phyloP scores from a whole-genome alignment of 2,888 invertebrate genomes.

The Xanthostigma xanthostigma region DNA sequence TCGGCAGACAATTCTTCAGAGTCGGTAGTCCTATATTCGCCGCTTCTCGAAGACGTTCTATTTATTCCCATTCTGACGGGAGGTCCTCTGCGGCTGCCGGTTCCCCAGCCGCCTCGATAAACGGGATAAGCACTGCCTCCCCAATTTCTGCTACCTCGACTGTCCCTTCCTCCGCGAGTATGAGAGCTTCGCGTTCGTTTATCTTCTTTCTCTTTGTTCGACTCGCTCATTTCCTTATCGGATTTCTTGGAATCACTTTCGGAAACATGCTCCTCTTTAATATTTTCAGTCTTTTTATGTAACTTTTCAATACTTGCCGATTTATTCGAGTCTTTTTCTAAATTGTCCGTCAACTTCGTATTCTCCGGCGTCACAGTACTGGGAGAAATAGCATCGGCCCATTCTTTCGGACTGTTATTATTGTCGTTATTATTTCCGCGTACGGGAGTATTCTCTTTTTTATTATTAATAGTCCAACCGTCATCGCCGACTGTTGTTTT shows the following conservation, averaged over 20 bases:
- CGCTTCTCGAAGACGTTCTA: conserved; percentile 26
- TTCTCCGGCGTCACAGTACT: conserved; percentile 25
- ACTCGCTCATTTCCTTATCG: conserved; percentile 23
- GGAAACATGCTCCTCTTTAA: conserved; percentile 14
- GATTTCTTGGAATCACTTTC: conserved; percentile 20
- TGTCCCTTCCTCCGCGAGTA: conserved; percentile 7
- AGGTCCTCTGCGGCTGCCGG: conserved; percentile 24
- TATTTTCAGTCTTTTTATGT: conserved; percentile 16
- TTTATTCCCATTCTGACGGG: conserved; percentile 21
- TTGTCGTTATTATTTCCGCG: conserved; percentile 11
- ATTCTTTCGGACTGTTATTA: conserved; percentile 23
- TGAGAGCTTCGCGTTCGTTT: conserved; percentile 9
- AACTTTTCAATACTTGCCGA: conserved; percentile 3
- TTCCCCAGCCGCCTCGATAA: conserved; percentile 30
- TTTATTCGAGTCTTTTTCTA: conserved; percentile 25
- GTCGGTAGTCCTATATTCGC: conserved; percentile 45
- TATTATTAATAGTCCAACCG: conserved; percentile 12
- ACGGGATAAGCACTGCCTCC: conserved; percentile 29
- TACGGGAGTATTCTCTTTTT: conserved; percentile 9
- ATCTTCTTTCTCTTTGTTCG: conserved; percentile 24
- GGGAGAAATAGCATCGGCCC: conserved; percentile 28
- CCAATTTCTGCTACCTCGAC: conserved; percentile 13
- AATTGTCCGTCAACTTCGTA: conserved; percentile 30
- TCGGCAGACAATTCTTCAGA: conserved; percentile 58
- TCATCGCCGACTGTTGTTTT: conserved; percentile 13